Evolutionary conservation across 2,888 invertebrate species (phyloP).

Genomic region (Pachymerium ferrugineum): DNA sequence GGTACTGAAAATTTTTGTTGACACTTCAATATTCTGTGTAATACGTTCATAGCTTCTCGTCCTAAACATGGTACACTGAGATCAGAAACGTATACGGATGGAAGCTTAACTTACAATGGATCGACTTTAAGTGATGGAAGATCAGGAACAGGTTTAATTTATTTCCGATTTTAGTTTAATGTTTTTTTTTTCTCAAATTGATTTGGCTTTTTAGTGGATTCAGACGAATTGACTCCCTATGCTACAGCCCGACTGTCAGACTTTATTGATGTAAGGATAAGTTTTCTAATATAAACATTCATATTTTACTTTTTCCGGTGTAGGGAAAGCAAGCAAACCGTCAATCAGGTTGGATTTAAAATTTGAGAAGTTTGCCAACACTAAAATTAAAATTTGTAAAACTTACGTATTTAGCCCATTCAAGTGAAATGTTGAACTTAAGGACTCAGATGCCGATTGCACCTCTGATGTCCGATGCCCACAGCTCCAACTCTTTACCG

Average conservation of each 20-base stretch:
- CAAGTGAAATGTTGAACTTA: background rate
- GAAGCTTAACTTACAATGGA: background rate
- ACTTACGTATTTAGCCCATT: no score
- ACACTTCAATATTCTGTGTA: background rate
- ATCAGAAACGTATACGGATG: no score
- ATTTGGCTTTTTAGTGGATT: background rate
- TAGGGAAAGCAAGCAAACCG: background rate
- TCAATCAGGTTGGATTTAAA: background rate
- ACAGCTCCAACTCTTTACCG: background rate
- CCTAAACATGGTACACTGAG: background rate
- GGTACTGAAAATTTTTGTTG: background rate
- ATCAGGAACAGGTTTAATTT: background rate
- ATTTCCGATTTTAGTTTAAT: background rate
- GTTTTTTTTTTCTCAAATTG: background rate
- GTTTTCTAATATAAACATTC: no score
- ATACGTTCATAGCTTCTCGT: background rate
- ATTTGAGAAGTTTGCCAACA: background rate
- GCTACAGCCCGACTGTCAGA: slow-evolving; percentile 17
- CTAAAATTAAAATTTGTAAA: no score
- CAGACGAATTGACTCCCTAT: background rate
- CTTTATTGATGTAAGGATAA: slow-evolving; percentile 7
- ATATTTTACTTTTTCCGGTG: background rate
- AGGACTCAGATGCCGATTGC: slow-evolving; percentile 13
- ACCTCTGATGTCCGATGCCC: slow-evolving; percentile 2
- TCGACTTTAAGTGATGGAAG: background rate